Percentiles rank a stretch among this genome's conserved stretches.
These are phyloP conservation scores for Actinernus sp. DNA, from an alignment of 92 coral and sea anemone species.

Conservation along the genomic window DNA sequence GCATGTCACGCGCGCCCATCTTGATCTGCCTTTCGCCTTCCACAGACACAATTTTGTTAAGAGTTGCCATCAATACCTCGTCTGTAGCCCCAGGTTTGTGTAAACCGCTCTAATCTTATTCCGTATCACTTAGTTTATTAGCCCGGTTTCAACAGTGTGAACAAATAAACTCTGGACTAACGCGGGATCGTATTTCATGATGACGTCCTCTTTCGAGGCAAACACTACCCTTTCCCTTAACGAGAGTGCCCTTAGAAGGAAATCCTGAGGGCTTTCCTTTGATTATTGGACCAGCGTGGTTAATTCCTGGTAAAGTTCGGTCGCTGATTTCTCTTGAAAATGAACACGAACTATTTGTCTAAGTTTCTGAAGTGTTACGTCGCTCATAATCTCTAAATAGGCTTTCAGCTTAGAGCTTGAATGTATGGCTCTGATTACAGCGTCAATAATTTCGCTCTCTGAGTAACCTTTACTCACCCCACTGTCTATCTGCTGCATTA, in stretches of 20 bases:
- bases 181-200: constrained; percentile 39
- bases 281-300: constrained; percentile 38
- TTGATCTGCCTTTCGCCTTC: constrained; percentile 31
- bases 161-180: constrained; percentile 39
- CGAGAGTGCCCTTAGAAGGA: constrained; percentile 41
- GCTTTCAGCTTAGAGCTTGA: constrained; percentile 38
- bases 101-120: constrained; percentile 30
- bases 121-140: constrained; percentile 45
- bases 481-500: constrained; percentile 43
- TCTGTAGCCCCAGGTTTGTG: constrained; percentile 36
- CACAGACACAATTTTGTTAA: constrained; percentile 43
- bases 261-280: constrained; percentile 35
- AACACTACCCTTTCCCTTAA: constrained; percentile 31
- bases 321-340: constrained; percentile 31
- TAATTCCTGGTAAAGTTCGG: constrained; percentile 47
- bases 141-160: constrained; percentile 39
- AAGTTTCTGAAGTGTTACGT: constrained; percentile 32
- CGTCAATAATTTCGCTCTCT: constrained; percentile 34
- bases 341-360: constrained; percentile 24
- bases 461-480: constrained; percentile 22
- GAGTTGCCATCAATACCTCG: constrained; percentile 46
- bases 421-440: constrained; percentile 28
- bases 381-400: constrained; percentile 37
- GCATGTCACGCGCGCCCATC: neutral
- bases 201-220: constrained; percentile 31